Evolutionary conservation across 2,113 vertebrate genomes (phyloP), one percentile per base, ranked within the genome.

Genomic region (Xiphophorus maculatus): DNA sequence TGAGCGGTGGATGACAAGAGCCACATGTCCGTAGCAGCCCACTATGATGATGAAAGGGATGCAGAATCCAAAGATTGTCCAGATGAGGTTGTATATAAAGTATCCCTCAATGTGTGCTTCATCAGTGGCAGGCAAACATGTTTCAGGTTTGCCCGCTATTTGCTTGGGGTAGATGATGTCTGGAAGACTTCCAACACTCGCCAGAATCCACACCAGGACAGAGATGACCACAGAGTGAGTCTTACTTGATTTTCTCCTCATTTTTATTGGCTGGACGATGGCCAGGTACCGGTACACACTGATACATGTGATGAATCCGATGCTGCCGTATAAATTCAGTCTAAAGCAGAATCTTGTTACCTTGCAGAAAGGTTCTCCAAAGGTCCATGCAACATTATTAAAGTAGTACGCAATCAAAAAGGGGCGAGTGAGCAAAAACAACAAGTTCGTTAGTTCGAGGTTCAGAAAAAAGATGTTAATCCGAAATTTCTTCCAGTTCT

Each of bases 301-400:
- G 75, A 97, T 95, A 82, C 95, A 96, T 1, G 93, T 95, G 64
- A 97, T 94, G 76, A 97, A 97, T 5, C 93, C 92, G 8, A 96
- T 95, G 88, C 95, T 96, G 81, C 96, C 93, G 0, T 96, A 96
- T 19, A 96, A 87, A 78, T 97, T 97, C 78, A 96, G 63, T 74
- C 94, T 94, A 85, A 96, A 97, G 60, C 80, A 92, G 71, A 93
- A 83, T 11, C 96, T 86, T 12, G 94, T 94, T 2, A 93, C 10
- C 58, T 86, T 94, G 93, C 96, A 97, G 86, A 95, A 94, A 1
- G 2, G 1, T 0, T 83, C 74, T 72, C 96, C 94, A 3, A 96
- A 97, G 35, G 85, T 64, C 96, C 96, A 97, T 0, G 0, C 3
- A 44, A 3, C 9, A 0, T 86, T 87, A 3, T 2, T 82, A 3